Evolutionary conservation across 2,888 invertebrate genomes (phyloP).

Genomic region (Cryptophagus acutangulus): DNA sequence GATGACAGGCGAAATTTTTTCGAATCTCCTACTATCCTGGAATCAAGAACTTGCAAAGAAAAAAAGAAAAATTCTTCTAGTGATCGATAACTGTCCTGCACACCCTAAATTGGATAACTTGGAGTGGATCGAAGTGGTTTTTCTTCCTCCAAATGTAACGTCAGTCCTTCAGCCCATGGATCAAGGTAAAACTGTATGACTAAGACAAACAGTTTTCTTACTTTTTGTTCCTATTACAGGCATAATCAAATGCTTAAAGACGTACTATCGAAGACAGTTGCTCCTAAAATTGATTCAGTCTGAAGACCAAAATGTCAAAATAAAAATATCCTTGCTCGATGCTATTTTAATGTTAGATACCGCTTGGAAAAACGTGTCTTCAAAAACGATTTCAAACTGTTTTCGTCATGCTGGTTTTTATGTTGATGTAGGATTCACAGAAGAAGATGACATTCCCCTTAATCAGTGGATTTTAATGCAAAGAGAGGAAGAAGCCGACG

Average conservation of each 20-base stretch:
- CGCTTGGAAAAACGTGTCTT: constrained; percentile 8
- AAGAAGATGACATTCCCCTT: constrained; percentile 12
- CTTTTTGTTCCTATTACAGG: too few species aligned
- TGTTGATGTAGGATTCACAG: constrained; percentile 4
- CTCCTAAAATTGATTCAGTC: too few species aligned
- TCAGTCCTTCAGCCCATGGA: constrained; percentile 21
- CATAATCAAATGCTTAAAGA: too few species aligned
- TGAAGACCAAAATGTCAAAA: too few species aligned
- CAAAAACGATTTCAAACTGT: too few species aligned
- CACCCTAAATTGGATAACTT: constrained; percentile 19
- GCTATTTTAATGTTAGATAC: too few species aligned
- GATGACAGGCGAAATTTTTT: constrained; percentile 37
- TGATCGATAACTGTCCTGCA: constrained; percentile 28
- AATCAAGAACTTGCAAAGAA: background rate
- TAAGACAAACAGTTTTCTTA: too few species aligned
- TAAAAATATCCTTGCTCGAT: too few species aligned
- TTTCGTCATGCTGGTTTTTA: constrained; percentile 8
- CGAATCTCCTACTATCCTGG: constrained; percentile 1
- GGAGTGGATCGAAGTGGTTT: constrained; percentile 23
- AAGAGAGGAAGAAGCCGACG: constrained; percentile 4
- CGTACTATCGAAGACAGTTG: too few species aligned
- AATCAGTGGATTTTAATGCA: constrained; percentile 7
- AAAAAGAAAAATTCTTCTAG: constrained; percentile 21
- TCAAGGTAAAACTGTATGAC: too few species aligned
- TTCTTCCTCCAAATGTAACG: constrained; percentile 32